Percentiles rank a stretch among this genome's conserved stretches.
Evolutionary conservation across 2,888 invertebrate genomes (phyloP).

Genomic region (Eristalinus aeneus): DNA sequence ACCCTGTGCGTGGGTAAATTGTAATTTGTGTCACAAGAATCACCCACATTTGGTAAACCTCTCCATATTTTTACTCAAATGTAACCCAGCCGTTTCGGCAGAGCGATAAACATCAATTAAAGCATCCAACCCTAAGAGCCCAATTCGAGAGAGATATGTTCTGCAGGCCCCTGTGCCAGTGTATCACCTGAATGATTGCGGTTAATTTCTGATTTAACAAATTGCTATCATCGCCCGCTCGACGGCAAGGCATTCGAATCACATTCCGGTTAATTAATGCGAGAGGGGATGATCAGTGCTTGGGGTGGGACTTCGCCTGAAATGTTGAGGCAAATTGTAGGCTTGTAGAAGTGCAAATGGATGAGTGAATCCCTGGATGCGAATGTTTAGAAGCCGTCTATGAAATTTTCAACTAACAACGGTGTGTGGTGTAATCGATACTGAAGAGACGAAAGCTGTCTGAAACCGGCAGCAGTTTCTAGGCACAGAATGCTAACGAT

Average conservation of each 20-base stretch:
- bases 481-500: not conserved
- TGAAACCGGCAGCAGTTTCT: not conserved
- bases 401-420: not conserved
- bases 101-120: not conserved
- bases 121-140: not conserved
- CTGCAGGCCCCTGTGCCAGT: not conserved
- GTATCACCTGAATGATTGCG: not conserved
- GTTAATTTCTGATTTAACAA: not conserved
- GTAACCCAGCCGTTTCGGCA: not conserved
- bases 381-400: not conserved
- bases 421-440: not conserved
- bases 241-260: not conserved
- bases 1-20: not conserved
- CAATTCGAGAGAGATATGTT: not conserved
- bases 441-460: not conserved
- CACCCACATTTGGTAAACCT: not conserved
- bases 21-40: not conserved
- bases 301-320: not conserved
- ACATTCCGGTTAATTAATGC: not conserved
- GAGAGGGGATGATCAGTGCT: not conserved
- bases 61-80: not conserved
- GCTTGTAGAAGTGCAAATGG: not conserved
- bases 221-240: not conserved
- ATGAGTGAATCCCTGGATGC: not conserved
- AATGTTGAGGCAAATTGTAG: not conserved